These are phyloP conservation scores for Tyrannus savana DNA, from an alignment of 2,113 vertebrate species.

Conservation along the genomic window DNA sequence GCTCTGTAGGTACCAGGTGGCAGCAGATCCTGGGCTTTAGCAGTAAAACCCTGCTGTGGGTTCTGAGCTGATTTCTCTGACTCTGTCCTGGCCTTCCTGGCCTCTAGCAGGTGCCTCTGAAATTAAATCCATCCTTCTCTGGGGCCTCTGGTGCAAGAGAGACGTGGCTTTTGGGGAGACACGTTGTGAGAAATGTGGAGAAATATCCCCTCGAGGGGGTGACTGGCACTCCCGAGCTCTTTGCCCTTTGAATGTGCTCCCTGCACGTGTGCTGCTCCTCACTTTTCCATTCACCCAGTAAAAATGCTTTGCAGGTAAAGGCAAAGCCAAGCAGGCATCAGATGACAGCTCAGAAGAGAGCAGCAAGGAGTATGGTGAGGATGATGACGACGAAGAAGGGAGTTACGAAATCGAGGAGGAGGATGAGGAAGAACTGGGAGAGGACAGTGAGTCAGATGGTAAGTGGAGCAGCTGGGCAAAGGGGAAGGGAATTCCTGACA, in stretches of 20 bases:
- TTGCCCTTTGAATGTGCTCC: rapidly evolving
- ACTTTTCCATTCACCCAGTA: rapidly evolving
- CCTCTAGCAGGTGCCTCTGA: background rate
- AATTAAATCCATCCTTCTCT: background rate
- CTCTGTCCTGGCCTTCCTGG: background rate
- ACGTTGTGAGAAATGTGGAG: rapidly evolving
- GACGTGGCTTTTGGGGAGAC: background rate
- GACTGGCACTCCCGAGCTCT: background rate
- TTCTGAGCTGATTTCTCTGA: background rate
- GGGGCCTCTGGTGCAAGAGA: background rate
- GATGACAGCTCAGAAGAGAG: constrained; percentile 16
- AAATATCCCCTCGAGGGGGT: rapidly evolving
- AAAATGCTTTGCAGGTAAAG: background rate
- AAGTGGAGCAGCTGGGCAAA: background rate
- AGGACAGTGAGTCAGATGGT: constrained; percentile 47
- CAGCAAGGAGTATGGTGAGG: constrained; percentile 35
- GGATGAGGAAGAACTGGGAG: background rate
- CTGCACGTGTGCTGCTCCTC: background rate
- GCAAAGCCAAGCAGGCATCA: background rate
- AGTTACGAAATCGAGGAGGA: constrained; percentile 34
- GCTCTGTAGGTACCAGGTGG: background rate
- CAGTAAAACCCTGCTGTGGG: background rate
- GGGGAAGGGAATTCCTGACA: background rate
- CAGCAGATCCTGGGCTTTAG: background rate
- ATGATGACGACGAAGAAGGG: constrained; percentile 40